phyloP scores from a whole-genome alignment of 2,113 vertebrate genomes.

The Pungitius pungitius region DNA sequence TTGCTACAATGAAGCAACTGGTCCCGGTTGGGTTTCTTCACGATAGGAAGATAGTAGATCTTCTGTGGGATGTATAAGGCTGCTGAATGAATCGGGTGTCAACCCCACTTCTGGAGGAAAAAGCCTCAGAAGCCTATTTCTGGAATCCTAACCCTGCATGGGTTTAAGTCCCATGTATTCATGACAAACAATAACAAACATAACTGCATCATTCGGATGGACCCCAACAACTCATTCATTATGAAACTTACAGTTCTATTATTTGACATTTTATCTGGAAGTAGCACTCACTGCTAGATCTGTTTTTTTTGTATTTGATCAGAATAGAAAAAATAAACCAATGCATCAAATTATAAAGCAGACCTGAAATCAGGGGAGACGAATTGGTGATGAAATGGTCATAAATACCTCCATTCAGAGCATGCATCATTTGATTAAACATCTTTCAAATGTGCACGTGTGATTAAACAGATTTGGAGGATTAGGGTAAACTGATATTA shows the following conservation, averaged over 20 bases:
- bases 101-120: no score
- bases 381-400: neutral
- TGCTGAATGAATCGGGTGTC: no score
- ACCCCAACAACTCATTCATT: neutral
- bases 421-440: constrained; percentile 10
- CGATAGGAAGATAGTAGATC: no score
- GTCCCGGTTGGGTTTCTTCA: neutral
- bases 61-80: neutral
- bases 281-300: neutral
- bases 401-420: constrained; percentile 3
- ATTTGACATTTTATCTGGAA: neutral
- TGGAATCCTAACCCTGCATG: neutral
- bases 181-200: neutral
- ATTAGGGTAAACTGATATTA: neutral
- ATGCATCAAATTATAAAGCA: neutral
- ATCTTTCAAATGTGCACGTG: constrained; percentile 9
- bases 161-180: neutral
- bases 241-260: neutral
- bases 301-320: neutral
- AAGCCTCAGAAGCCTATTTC: neutral
- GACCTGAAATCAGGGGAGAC: neutral
- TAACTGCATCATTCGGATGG: neutral
- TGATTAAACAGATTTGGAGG: neutral
- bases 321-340: neutral
- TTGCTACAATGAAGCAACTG: neutral